Base-by-base conservation (phyloP, 2,888 invertebrate species). In the Euphydryas editha region DNA sequence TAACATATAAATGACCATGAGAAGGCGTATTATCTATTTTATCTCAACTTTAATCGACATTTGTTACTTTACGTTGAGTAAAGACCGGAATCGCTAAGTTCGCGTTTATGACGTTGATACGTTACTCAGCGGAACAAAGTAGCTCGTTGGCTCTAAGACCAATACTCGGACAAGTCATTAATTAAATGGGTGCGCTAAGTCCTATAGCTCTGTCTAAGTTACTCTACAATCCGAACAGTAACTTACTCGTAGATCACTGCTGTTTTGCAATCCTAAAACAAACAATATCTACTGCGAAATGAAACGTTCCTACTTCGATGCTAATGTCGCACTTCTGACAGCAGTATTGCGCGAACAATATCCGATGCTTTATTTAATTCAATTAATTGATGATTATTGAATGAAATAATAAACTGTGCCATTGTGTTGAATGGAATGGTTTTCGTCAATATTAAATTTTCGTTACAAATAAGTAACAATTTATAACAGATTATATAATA, bases 91-190 rank as follows among this genome's bases (percentile, higher is more conserved):
- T 51, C 7, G 24, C 51, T 58, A 44, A 49, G 30, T 39, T 7
- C 47, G 62, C 57, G 47, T 24, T 57, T 49, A 68, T 73, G 71
- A 70, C 69, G 60, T 64, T 84, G 86, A 88, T 87, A 87, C 80
- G 84, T 87, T 85, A 84, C 82, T 86, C 80, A 80, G 80, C 71
- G 75, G 69, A 74, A 87, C 86, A 88, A 88, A 88, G 86, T 86
- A 85, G 85, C 86, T 86, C 85, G 87, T 88, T 88, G 85, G 86
- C 86, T 86, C 85, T 83, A 88, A 90, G 86, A 88, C 88, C 88
- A 88, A 88, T 85, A 89, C 86, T 85, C 88, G 87, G 88, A 85
- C 90, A 86, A 86, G 87, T 89, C 90, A 91, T 91, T 91, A 91
- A 88, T 87, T 90, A 88, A 89, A 89, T 91, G 88, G 87, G 86